Conservation (phyloP, 2,797 vertebrate genomes). For the Phyllotis vaccarum region DNA sequence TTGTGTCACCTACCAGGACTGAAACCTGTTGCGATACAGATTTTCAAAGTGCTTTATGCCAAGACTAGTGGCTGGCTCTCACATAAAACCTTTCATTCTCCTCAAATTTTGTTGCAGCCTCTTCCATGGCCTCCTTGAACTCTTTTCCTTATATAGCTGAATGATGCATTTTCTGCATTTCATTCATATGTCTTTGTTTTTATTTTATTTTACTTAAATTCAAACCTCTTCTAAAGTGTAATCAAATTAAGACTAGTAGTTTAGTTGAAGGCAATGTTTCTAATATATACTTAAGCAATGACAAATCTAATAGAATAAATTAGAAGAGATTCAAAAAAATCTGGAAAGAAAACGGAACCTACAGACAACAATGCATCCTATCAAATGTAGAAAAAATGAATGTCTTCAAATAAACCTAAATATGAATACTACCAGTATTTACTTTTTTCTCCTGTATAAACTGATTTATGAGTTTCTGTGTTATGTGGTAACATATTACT, state of each 20-base stretch:
- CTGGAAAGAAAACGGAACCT: neutral
- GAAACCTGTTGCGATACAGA: neutral
- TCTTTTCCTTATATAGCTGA: neutral
- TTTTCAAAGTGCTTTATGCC: neutral
- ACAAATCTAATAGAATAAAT: neutral
- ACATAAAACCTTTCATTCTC: neutral
- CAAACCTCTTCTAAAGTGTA: slow-evolving; percentile 12
- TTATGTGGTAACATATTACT: neutral
- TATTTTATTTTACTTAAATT: neutral
- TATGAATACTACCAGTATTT: neutral
- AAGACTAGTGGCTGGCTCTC: neutral
- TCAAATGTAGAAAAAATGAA: neutral
- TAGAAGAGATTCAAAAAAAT: neutral
- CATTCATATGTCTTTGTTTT: neutral
- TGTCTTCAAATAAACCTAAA: neutral
- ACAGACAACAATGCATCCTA: neutral
- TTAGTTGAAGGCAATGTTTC: neutral
- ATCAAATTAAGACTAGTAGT: neutral
- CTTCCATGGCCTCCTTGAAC: neutral
- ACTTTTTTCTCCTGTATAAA: neutral
- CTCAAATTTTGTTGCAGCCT: neutral
- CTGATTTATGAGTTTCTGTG: neutral
- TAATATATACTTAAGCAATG: neutral
- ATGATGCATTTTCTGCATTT: neutral
- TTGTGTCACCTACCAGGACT: neutral